These are phyloP conservation scores for Hypolimnas misippus DNA, from an alignment of 2,888 invertebrate species.

Conservation along the genomic window DNA sequence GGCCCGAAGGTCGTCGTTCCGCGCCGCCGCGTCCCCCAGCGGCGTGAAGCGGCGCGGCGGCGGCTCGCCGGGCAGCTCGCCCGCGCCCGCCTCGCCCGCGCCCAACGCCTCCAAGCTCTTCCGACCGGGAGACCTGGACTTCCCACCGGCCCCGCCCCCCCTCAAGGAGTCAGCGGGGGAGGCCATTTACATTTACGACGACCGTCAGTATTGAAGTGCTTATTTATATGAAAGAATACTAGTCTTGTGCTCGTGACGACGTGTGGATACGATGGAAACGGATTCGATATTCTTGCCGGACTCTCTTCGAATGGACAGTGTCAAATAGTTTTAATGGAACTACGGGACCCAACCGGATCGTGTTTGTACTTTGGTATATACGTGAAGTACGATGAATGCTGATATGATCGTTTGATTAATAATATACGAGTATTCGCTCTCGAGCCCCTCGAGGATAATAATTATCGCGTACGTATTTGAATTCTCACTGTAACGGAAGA, in stretches of 20 bases:
- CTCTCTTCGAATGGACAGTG: slow-evolving; percentile 36
- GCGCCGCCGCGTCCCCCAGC: slow-evolving; percentile 71
- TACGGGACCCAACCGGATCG: slow-evolving; percentile 72
- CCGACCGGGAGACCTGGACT: slow-evolving; percentile 74
- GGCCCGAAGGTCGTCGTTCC: slow-evolving; percentile 87
- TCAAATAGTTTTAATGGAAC: slow-evolving; percentile 23
- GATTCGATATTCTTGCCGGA: slow-evolving; percentile 64
- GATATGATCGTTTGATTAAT: slow-evolving; percentile 40
- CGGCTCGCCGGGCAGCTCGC: slow-evolving; percentile 70
- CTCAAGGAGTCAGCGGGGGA: slow-evolving; percentile 87
- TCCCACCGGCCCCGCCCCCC: slow-evolving; percentile 74
- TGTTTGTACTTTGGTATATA: slow-evolving; percentile 46
- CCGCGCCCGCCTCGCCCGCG: slow-evolving; percentile 77
- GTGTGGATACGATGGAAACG: slow-evolving; percentile 19
- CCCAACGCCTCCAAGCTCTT: slow-evolving; percentile 80
- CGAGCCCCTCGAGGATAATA: slow-evolving; percentile 18
- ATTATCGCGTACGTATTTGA: slow-evolving; percentile 26
- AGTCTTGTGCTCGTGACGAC: slow-evolving; percentile 32
- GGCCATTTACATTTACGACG: slow-evolving; percentile 84
- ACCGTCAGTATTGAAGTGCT: slow-evolving; percentile 70
- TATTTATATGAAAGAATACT: slow-evolving; percentile 24
- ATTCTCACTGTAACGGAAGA: slow-evolving; percentile 31
- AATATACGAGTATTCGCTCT: slow-evolving; percentile 26
- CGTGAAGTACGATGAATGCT: slow-evolving; percentile 39
- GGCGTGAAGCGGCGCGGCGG: slow-evolving; percentile 78